A percentile compares a stretch with the other conserved stretches of the same genome.
Evolutionary conservation across 2,797 vertebrate genomes (phyloP).

Genomic region (Micrastur ruficollis): DNA sequence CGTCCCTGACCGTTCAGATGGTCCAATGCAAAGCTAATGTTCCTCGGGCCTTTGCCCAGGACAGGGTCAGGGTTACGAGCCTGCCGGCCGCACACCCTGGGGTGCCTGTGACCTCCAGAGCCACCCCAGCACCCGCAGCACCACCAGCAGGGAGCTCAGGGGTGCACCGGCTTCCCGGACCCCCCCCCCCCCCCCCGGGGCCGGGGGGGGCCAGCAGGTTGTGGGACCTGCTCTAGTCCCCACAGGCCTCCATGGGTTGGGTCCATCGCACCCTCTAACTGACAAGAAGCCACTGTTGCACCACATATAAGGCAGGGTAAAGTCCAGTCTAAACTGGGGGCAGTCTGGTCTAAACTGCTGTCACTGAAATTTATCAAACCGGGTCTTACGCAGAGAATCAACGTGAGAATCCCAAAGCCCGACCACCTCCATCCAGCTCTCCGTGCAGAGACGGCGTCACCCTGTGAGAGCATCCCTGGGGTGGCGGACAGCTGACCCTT

Average conservation of each 20-base stretch:
- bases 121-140: background rate
- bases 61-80: background rate
- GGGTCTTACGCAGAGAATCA: background rate
- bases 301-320: no score
- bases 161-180: background rate
- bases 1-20: background rate
- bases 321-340: background rate
- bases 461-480: background rate
- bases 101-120: background rate
- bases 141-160: fast-evolving
- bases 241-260: fast-evolving
- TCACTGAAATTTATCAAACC: background rate
- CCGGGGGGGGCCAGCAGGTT: background rate
- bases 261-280: background rate
- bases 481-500: fast-evolving
- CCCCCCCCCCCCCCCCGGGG: no score
- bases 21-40: background rate
- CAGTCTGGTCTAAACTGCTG: background rate
- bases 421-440: fast-evolving
- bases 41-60: background rate
- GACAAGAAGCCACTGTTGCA: background rate
- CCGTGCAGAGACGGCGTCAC: background rate
- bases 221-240: background rate
- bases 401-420: background rate
- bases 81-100: fast-evolving